phyloP scores from a whole-genome alignment of 2,888 invertebrate species.

The Harpalus rubripes region DNA sequence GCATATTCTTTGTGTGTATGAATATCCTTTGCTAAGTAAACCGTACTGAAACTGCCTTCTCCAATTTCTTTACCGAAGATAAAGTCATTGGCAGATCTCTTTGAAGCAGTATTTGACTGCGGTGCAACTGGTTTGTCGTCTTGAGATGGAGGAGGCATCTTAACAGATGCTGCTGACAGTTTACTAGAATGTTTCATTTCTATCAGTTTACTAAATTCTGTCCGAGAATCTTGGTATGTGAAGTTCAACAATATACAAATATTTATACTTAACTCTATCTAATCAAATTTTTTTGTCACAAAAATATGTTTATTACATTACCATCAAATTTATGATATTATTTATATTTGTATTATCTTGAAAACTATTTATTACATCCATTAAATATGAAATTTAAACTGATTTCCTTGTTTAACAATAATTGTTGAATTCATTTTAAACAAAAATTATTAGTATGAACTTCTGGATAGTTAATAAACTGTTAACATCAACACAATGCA shows the following conservation, averaged over 20 bases:
- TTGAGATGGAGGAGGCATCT: conserved; percentile 75
- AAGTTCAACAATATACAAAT: conserved; percentile 48
- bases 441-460: conserved; percentile 4
- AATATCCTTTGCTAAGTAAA: conserved; percentile 95
- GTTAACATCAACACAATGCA: background rate
- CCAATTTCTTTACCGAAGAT: conserved; percentile 97
- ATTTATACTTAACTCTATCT: conserved; percentile 54
- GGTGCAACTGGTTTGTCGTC: conserved; percentile 70
- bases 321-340: conserved; percentile 44
- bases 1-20: conserved; percentile 95
- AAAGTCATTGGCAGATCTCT: conserved; percentile 91
- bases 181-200: conserved; percentile 21
- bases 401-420: conserved; percentile 23
- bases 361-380: conserved; percentile 11
- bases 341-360: conserved; percentile 27
- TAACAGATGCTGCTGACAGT: conserved; percentile 67
- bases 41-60: conserved; percentile 98
- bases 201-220: conserved; percentile 65
- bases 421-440: no score
- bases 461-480: conserved; percentile 2
- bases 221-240: conserved; percentile 48
- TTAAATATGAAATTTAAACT: background rate
- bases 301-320: conserved; percentile 56
- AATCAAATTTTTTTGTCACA: conserved; percentile 49
- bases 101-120: conserved; percentile 77